Evolutionary conservation across 2,113 vertebrate genomes (phyloP).

Genomic region (Hippoglossus stenolepis): DNA sequence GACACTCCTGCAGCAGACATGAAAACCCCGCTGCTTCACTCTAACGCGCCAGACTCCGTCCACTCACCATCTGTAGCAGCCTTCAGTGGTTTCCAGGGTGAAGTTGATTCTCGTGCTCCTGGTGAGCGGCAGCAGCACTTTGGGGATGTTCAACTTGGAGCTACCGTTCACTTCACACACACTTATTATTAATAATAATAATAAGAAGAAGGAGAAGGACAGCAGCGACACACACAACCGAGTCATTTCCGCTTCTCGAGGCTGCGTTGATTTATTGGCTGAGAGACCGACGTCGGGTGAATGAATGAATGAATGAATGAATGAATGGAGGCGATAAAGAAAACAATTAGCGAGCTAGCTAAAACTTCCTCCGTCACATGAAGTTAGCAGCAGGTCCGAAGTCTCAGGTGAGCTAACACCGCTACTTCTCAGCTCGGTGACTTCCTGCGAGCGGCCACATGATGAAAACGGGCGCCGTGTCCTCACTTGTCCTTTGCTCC

Average conservation of each 20-base stretch:
- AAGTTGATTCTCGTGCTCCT: slow-evolving; percentile 90
- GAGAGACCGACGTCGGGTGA: background rate
- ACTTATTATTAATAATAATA: background rate
- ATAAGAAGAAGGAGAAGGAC: no score
- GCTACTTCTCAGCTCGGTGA: slow-evolving; percentile 5
- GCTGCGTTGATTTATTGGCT: background rate
- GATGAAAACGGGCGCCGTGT: slow-evolving; percentile 15
- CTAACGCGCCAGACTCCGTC: background rate
- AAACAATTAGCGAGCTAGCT: background rate
- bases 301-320: slow-evolving; percentile 61
- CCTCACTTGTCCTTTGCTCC: background rate
- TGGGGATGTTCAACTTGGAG: slow-evolving; percentile 92
- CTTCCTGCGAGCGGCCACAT: slow-evolving; percentile 45
- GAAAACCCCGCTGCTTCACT: background rate
- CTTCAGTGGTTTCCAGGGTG: slow-evolving; percentile 92
- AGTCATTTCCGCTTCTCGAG: slow-evolving; percentile 46
- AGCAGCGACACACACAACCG: slow-evolving; percentile 2
- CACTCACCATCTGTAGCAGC: slow-evolving; percentile 97
- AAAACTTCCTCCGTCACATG: slow-evolving; percentile 29
- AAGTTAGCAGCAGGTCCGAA: background rate
- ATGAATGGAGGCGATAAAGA: slow-evolving; percentile 2
- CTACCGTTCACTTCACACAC: slow-evolving; percentile 36
- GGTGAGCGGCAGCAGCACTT: slow-evolving; percentile 91
- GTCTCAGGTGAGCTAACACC: slow-evolving; percentile 5
- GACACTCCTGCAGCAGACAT: no score